Evolutionary conservation across 2,888 invertebrate genomes (phyloP).

Genomic region (Lomographa bimaculata): DNA sequence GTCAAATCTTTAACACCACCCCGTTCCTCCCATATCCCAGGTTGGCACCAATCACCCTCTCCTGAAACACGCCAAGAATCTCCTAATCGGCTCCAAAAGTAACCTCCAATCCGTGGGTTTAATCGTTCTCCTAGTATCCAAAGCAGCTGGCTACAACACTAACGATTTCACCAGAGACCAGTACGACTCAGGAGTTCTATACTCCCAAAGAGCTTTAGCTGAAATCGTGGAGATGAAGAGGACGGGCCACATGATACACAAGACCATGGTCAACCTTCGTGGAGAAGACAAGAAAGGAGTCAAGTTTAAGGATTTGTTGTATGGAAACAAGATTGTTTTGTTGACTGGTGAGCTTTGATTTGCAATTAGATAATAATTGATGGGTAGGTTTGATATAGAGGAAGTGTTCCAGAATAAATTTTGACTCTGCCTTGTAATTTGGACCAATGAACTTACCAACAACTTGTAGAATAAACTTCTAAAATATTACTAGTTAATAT

Average conservation of each 20-base stretch:
- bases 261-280: slow-evolving; percentile 69
- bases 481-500: too few species aligned
- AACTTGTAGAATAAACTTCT: too few species aligned
- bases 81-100: slow-evolving; percentile 72
- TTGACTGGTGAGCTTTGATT: slow-evolving; percentile 61
- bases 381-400: too few species aligned
- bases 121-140: slow-evolving; percentile 65
- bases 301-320: slow-evolving; percentile 65
- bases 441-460: too few species aligned
- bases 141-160: slow-evolving; percentile 63
- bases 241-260: slow-evolving; percentile 73
- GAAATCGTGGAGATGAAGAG: slow-evolving; percentile 80
- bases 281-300: slow-evolving; percentile 56
- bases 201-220: slow-evolving; percentile 75
- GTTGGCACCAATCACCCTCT: slow-evolving; percentile 74
- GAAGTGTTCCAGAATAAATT: too few species aligned
- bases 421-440: too few species aligned
- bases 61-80: slow-evolving; percentile 70
- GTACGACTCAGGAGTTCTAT: slow-evolving; percentile 65
- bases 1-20: too few species aligned
- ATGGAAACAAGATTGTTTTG: slow-evolving; percentile 72
- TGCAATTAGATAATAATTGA: too few species aligned
- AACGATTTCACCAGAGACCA: slow-evolving; percentile 50
- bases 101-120: slow-evolving; percentile 73
- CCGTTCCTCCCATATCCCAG: slow-evolving; percentile 40